Base-by-base conservation (phyloP, 2,888 invertebrate genomes). In the Cryptus armator region DNA sequence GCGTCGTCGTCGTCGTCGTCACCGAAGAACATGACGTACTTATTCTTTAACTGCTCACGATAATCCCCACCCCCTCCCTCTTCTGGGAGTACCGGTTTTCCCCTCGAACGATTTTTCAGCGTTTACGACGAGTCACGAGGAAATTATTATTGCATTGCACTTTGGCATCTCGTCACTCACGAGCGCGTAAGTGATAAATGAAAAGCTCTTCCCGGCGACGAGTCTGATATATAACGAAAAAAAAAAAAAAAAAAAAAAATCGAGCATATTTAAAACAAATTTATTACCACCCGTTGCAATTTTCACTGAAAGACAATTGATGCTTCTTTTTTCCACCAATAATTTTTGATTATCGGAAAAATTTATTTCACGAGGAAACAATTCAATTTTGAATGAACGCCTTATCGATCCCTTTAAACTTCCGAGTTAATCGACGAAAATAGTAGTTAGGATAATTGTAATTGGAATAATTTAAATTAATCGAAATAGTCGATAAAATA, bases 11-110 rank as follows among this genome's bases (percentile, higher is more conserved):
- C 32, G 53, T 74, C 62, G 62, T 74, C 62, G 32, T 29, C 32
- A 24, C 24, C 24, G 53, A 37, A 9, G 51, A 66, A 70, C 64
- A 70, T 64, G 64, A 70, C 70, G 76, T 84, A 71, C 80, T 80
- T 76, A 59, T 80, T 76, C 56, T 76, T 75, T 66, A 56, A 83
- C 48, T 48, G 64, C 71, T 67, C 43, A 29, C 46, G 29, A 71
- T 64, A 81, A 44, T n/a, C 32, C 44, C 64, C 37, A 5, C 37
- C 37, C 37, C 37, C 37, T 9, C 64, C 66, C 48, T 48, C 46
- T 51, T 64, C 43, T n/a, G 10, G 4, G 9, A 29, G 32, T 14
- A 14, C 29, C 37, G 44, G 46, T 14, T 70, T 32, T 51, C 3
- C 14, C 29, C 3, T 3, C 19, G 59, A 19, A 59, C 24, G 16